Evolutionary conservation across 2,797 vertebrate species (phyloP), one percentile per base, ranked within the genome.

Genomic region (Hoplostethus atlanticus): DNA sequence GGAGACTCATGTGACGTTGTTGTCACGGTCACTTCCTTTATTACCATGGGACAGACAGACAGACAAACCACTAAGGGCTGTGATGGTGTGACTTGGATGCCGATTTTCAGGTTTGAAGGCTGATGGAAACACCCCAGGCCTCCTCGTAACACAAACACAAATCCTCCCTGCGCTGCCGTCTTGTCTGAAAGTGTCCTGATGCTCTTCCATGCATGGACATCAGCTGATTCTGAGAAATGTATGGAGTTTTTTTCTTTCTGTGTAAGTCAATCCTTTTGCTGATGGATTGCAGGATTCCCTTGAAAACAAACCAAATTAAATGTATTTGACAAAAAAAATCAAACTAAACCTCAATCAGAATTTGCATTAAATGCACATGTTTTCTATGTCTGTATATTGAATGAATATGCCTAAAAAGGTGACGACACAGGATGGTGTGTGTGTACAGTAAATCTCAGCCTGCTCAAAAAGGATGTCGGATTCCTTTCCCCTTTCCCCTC

Each of bases 291-390:
- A 13, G 42, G 21, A 21, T 42, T 30, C 31, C 51, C 11, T 21
- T 48, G 21, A 25, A 36, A 57, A 31, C 59, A 46, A 76, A 61
- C 56, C 55, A 61, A 79, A 79, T 64, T 31, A 44, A 55, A 77
- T 38, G 34, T 55, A 51, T 72, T 70, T 46, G 60, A 63, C 36
- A 34, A 21, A 51, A 51, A 31, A 64, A 52, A 46, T 42, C 2
- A 62, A 81, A 57, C 55, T 12, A 21, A 42, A 62, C 44, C 61
- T 51, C 25, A 54, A 12, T 74, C 62, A 65, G 50, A 70, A 51
- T 78, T 73, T 74, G 74, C 81, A 80, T 82, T 36, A 68, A 75
- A 78, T 84, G 78, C 80, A 70, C 65, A 57, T 71, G 58, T 53
- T 55, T 40, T 52, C 21, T 42, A 42, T 34, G 65, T 78, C 66